Percentiles rank a stretch among this genome's conserved stretches.
Evolutionary conservation across 1,140 invertebrate genomes (phyloP).

Genomic region (Conopomorpha cramerella): DNA sequence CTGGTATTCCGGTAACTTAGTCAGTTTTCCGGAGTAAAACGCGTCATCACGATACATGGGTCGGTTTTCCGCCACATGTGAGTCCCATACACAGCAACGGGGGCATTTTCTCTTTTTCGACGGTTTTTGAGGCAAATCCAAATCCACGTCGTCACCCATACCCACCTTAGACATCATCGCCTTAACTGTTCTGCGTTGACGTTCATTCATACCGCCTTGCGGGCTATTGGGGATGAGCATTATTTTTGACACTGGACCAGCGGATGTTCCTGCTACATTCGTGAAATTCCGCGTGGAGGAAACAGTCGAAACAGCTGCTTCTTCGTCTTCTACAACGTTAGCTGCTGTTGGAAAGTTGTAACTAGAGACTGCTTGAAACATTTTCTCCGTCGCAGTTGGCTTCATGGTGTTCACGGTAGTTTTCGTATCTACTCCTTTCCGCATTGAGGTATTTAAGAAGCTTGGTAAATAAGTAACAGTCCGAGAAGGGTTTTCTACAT

Average conservation of each 20-base stretch:
- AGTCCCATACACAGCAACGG: background rate
- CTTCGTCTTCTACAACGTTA: background rate
- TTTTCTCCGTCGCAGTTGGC: background rate
- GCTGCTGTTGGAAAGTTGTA: slow-evolving; percentile 1
- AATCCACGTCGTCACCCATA: too few relatives aligned
- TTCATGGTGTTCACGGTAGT: background rate
- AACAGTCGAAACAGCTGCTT: too few relatives aligned
- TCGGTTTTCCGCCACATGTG: slow-evolving; percentile 32
- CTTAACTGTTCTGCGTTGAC: too few relatives aligned
- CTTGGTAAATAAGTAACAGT: slow-evolving; percentile 2
- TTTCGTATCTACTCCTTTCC: background rate
- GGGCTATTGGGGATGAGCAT: too few relatives aligned
- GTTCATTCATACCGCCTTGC: too few relatives aligned
- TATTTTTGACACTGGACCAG: too few relatives aligned
- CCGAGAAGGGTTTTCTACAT: background rate
- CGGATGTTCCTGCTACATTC: too few relatives aligned
- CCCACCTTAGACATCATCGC: too few relatives aligned
- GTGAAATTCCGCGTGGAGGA: too few relatives aligned
- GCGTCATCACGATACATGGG: slow-evolving; percentile 79
- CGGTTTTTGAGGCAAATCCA: too few relatives aligned
- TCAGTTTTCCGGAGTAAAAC: slow-evolving; percentile 77
- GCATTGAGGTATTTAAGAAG: background rate
- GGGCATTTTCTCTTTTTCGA: too few relatives aligned
- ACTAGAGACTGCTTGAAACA: background rate
- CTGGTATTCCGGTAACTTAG: slow-evolving; percentile 71